A percentile compares a stretch with the other conserved stretches of the same genome.
Evolutionary conservation across 2,797 vertebrate genomes (phyloP).

Genomic region (Thripadectes ignobilis): DNA sequence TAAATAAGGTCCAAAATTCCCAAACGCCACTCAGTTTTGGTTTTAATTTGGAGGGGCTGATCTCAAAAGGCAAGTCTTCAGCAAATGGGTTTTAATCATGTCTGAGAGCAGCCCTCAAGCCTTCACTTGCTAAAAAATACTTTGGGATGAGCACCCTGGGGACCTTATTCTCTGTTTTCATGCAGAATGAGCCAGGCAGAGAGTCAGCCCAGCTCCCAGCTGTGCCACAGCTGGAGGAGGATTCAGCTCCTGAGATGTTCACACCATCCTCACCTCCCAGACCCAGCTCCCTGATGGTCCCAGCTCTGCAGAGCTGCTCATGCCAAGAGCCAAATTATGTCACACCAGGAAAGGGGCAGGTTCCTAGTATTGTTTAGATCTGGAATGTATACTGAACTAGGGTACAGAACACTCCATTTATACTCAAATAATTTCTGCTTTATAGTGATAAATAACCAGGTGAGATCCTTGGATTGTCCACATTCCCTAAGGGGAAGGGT

Average conservation of each 20-base stretch:
- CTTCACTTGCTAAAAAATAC: neutral
- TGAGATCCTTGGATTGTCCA: neutral
- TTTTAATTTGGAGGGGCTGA: neutral
- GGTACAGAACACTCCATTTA: neutral
- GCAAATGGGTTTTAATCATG: neutral
- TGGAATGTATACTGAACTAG: neutral
- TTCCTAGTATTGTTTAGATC: neutral
- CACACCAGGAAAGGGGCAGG: neutral
- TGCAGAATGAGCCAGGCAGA: neutral
- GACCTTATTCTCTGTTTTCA: neutral
- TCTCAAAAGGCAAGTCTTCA: neutral
- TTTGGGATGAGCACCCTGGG: neutral
- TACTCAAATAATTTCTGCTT: neutral
- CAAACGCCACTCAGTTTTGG: neutral
- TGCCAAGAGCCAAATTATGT: neutral
- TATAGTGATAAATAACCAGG: neutral
- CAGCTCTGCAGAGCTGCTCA: neutral
- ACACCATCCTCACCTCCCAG: fast-evolving
- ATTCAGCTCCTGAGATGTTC: neutral
- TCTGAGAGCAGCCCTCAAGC: neutral
- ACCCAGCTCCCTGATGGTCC: neutral
- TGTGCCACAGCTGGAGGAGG: too few relatives aligned
- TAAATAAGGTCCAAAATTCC: neutral
- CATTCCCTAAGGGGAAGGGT: neutral
- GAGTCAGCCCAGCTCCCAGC: neutral